Conservation (phyloP, 2,888 invertebrate genomes). For the Sialis lutaria region DNA sequence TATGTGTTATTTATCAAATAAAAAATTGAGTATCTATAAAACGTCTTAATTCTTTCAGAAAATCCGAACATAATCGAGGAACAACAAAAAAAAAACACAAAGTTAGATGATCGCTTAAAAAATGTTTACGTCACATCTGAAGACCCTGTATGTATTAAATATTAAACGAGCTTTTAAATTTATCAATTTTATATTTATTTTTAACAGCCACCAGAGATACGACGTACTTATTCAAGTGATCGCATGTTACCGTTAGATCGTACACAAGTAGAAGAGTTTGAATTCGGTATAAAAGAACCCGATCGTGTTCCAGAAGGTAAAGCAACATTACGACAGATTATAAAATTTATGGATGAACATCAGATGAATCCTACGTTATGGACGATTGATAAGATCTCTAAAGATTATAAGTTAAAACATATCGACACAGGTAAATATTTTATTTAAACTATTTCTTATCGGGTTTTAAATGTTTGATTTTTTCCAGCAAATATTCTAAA, state of each 20-base stretch:
- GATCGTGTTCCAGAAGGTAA: constrained; percentile 37
- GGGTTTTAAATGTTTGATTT: neutral
- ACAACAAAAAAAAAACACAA: constrained; percentile 40
- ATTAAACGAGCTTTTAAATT: neutral
- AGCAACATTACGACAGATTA: constrained; percentile 41
- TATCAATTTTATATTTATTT: neutral
- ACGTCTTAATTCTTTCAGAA: constrained; percentile 19
- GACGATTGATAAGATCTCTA: constrained; percentile 40
- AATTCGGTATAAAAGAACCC: constrained; percentile 54
- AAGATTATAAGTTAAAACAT: constrained; percentile 47
- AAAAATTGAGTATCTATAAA: constrained; percentile 6
- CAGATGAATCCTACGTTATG: constrained; percentile 38
- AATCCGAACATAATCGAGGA: constrained; percentile 43
- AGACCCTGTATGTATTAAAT: constrained; percentile 22
- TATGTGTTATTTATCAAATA: constrained; percentile 4
- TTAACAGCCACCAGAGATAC: neutral
- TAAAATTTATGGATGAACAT: constrained; percentile 48
- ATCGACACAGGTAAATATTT: constrained; percentile 35
- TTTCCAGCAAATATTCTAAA: constrained; percentile 33
- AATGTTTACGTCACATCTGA: constrained; percentile 55
- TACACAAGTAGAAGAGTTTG: constrained; percentile 30
- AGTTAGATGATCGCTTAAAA: constrained; percentile 45
- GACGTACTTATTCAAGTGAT: neutral
- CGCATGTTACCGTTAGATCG: constrained; percentile 38
- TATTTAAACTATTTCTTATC: neutral